Conservation (phyloP, 64 coral and sea anemone genomes). For the Porites lutea region DNA sequence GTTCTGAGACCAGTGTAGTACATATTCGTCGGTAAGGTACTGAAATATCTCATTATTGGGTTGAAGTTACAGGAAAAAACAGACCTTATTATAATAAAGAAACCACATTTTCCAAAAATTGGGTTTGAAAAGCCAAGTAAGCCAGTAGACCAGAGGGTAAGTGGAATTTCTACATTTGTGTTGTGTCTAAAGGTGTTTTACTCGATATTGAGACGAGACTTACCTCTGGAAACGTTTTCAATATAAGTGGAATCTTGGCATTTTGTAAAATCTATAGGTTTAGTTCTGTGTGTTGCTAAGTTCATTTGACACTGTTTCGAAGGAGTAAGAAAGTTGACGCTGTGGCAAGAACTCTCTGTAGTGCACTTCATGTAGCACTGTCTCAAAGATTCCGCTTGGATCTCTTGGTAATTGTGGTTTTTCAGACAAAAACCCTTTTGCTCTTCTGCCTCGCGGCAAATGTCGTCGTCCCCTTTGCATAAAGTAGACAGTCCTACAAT, state of each 20-base stretch:
- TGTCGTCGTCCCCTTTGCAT: neutral
- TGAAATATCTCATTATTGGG: too few relatives aligned
- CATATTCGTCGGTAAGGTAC: too few relatives aligned
- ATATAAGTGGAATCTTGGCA: neutral
- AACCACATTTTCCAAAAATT: too few relatives aligned
- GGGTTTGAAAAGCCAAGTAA: too few relatives aligned
- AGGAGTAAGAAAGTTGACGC: neutral
- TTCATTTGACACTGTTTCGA: neutral
- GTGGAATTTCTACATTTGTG: too few relatives aligned
- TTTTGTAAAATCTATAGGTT: neutral
- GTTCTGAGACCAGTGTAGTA: too few relatives aligned
- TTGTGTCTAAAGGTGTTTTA: too few relatives aligned
- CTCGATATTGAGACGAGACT: neutral
- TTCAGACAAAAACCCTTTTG: neutral
- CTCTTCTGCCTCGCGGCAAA: neutral
- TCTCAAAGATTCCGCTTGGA: neutral
- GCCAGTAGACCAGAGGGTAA: too few relatives aligned
- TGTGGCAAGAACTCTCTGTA: neutral
- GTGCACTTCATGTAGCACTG: neutral
- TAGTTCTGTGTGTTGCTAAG: neutral
- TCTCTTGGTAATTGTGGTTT: neutral
- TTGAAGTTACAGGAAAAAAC: too few relatives aligned
- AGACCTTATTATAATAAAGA: too few relatives aligned
- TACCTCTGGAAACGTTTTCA: neutral
- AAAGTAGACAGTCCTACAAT: neutral